A percentile compares a stretch with the other conserved stretches of the same genome.
Evolutionary conservation across 2,113 vertebrate genomes (phyloP).

Genomic region (Myrmophylax atrothorax): DNA sequence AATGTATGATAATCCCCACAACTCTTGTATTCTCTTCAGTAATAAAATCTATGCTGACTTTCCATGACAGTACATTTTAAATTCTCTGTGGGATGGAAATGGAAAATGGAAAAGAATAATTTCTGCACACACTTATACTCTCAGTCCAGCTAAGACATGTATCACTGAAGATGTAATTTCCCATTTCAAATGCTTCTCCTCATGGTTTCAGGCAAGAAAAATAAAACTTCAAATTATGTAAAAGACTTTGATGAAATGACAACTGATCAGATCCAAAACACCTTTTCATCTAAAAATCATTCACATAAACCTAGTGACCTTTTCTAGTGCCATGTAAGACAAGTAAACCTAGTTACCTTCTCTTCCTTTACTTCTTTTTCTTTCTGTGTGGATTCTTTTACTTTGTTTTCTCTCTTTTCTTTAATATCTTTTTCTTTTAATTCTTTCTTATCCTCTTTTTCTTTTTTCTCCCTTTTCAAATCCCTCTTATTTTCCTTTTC

Average conservation of each 20-base stretch:
- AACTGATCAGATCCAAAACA: not conserved
- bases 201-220: not conserved
- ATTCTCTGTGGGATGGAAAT: not conserved
- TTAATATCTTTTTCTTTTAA: constrained; percentile 82
- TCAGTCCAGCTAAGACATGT: not conserved
- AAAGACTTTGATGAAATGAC: not conserved
- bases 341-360: constrained; percentile 69
- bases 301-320: not conserved
- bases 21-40: not conserved
- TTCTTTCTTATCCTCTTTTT: constrained; percentile 83
- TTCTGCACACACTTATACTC: not conserved
- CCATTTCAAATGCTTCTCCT: not conserved
- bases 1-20: not conserved
- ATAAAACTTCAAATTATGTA: not conserved
- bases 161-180: not conserved
- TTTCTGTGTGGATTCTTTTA: constrained; percentile 82
- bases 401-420: constrained; percentile 86
- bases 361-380: constrained; percentile 86
- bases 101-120: not conserved
- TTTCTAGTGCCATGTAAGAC: not conserved
- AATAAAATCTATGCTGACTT: not conserved
- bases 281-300: constrained; percentile 2
- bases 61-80: not conserved
- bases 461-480: constrained; percentile 83
- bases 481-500: constrained; percentile 81